These are phyloP conservation scores for Colletes collaris DNA, from an alignment of 2,888 invertebrate genomes.

Conservation along the genomic window DNA sequence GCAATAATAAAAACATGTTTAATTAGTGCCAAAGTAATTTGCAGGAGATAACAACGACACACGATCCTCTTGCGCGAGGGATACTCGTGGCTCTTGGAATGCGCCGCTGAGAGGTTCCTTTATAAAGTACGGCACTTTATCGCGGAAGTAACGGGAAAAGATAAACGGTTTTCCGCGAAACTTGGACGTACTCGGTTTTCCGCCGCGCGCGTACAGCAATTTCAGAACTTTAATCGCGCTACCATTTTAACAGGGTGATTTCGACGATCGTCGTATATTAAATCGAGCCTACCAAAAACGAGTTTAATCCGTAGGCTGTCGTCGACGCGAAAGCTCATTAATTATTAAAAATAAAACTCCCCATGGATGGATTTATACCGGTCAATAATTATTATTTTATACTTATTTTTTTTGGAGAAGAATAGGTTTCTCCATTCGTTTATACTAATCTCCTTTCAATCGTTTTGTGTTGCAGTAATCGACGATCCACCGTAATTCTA, in stretches of 20 bases:
- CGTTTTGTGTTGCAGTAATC: no score
- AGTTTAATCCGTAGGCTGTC: background rate
- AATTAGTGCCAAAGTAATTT: constrained; percentile 79
- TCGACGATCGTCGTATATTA: constrained; percentile 7
- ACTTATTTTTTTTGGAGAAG: no score
- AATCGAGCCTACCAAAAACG: background rate
- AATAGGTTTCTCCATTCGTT: no score
- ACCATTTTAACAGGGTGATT: background rate
- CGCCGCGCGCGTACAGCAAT: background rate
- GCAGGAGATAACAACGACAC: constrained; percentile 52
- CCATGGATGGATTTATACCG: no score
- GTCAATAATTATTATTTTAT: no score
- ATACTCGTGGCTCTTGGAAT: constrained; percentile 9
- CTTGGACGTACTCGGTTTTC: constrained; percentile 1
- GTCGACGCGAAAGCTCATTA: no score
- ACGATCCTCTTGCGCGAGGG: background rate
- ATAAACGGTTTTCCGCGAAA: constrained; percentile 46
- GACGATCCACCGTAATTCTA: no score
- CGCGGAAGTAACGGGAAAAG: constrained; percentile 44
- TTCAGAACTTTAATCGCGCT: constrained; percentile 19
- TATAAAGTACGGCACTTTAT: constrained; percentile 35
- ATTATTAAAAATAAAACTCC: no score
- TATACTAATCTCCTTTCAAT: no score
- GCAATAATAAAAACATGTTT: constrained; percentile 80
- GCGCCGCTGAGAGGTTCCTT: constrained; percentile 4